These are phyloP conservation scores for Anticlea derivata DNA, from an alignment of 2,888 invertebrate genomes.

Conservation along the genomic window DNA sequence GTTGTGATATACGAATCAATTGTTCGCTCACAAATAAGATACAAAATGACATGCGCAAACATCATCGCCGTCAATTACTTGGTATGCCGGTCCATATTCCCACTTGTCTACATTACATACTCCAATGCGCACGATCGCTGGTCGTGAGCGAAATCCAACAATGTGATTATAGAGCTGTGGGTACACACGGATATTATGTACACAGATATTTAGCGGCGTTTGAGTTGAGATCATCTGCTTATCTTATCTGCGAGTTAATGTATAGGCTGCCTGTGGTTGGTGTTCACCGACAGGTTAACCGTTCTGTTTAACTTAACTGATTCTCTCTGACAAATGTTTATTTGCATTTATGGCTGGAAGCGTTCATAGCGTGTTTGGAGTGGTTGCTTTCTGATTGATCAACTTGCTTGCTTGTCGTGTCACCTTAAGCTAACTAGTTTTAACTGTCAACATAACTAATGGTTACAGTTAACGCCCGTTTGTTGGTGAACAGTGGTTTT, in stretches of 20 bases:
- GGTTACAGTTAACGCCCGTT: neutral
- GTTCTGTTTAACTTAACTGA: neutral
- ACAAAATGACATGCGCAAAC: constrained; percentile 15
- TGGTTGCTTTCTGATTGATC: no score
- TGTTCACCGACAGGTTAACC: neutral
- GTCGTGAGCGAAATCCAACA: constrained; percentile 32
- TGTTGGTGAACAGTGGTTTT: neutral
- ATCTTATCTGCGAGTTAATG: constrained; percentile 15
- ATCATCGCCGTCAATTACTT: constrained; percentile 33
- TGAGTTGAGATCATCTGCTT: constrained; percentile 19
- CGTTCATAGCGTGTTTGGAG: no score
- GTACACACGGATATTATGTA: constrained; percentile 1
- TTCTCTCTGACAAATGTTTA: no score
- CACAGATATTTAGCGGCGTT: constrained; percentile 14
- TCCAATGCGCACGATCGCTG: constrained; percentile 31
- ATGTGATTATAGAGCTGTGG: constrained; percentile 25
- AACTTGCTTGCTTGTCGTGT: no score
- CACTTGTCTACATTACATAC: constrained; percentile 25
- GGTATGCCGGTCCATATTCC: constrained; percentile 35
- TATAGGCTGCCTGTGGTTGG: constrained; percentile 3
- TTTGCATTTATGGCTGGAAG: no score
- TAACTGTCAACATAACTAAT: neutral
- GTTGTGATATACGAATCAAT: no score
- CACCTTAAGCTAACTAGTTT: no score
- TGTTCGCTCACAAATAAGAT: no score